phyloP scores from a whole-genome alignment of 1,140 invertebrate species.

The Diploscapter pachys region DNA sequence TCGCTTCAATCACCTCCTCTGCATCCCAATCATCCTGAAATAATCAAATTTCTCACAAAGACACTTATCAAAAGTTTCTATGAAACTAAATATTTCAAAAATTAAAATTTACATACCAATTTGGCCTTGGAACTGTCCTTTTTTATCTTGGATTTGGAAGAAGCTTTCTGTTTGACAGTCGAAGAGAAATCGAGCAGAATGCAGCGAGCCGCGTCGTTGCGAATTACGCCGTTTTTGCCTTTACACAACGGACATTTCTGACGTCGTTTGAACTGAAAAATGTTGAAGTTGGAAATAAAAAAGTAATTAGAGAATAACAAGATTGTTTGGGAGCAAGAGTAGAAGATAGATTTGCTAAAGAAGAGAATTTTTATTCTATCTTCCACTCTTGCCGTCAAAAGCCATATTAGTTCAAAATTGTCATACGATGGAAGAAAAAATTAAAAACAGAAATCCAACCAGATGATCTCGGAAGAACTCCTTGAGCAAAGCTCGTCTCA shows the following conservation, averaged over 20 bases:
- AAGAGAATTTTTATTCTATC: too few relatives aligned
- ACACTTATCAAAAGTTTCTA: too few relatives aligned
- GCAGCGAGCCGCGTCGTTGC: slow-evolving; percentile 45
- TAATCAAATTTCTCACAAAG: neutral
- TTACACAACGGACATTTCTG: slow-evolving; percentile 53
- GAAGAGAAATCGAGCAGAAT: slow-evolving; percentile 50
- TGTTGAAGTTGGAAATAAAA: neutral
- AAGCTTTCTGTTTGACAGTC: neutral
- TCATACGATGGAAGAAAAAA: too few relatives aligned
- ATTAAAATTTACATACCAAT: too few relatives aligned
- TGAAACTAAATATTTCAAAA: too few relatives aligned
- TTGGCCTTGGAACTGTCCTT: neutral
- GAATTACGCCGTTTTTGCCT: slow-evolving; percentile 43
- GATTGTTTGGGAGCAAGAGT: too few relatives aligned
- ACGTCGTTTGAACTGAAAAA: slow-evolving; percentile 47
- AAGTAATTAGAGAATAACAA: slow-evolving; percentile 7
- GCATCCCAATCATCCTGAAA: neutral
- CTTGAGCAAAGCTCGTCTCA: slow-evolving; percentile 33
- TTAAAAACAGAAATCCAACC: slow-evolving; percentile 15
- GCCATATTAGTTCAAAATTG: too few relatives aligned
- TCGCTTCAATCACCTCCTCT: slow-evolving; percentile 14
- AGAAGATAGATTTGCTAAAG: too few relatives aligned
- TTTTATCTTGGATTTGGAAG: slow-evolving; percentile 24
- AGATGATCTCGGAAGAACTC: slow-evolving; percentile 30
- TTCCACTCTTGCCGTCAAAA: too few relatives aligned